A percentile compares a stretch with the other conserved stretches of the same genome.
Evolutionary conservation across 2,888 invertebrate genomes (phyloP).

Genomic region (Harpalus rubripes): DNA sequence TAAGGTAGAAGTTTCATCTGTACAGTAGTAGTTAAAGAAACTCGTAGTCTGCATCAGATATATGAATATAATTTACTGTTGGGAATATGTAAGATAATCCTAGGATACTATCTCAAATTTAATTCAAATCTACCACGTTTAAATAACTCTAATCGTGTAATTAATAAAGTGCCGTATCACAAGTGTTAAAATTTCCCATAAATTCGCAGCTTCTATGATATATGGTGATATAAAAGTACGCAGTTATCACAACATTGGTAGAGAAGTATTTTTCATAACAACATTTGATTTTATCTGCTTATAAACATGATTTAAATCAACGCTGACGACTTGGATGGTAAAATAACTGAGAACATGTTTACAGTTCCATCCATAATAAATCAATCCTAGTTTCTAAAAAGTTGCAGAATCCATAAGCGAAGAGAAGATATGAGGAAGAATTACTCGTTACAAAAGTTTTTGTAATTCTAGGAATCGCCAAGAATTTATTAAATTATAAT

Average conservation of each 20-base stretch:
- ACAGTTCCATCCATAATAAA: slow-evolving; percentile 33
- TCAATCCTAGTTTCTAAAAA: slow-evolving; percentile 37
- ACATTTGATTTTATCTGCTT: slow-evolving; percentile 13
- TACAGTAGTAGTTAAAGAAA: not conserved
- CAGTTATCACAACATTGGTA: slow-evolving; percentile 12
- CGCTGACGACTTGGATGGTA: slow-evolving; percentile 14
- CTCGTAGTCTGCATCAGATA: slow-evolving; percentile 19
- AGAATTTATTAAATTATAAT: not conserved
- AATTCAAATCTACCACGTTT: slow-evolving; percentile 11
- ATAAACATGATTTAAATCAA: slow-evolving; percentile 21
- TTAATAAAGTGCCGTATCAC: slow-evolving; percentile 3
- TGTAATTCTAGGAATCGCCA: not conserved
- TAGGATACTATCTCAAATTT: slow-evolving; percentile 16
- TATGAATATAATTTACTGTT: not conserved
- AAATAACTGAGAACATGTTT: slow-evolving; percentile 35
- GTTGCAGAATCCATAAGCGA: slow-evolving; percentile 23
- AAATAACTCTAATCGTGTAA: not conserved
- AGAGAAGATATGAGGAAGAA: not conserved
- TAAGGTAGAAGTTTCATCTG: no score
- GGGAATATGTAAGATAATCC: not conserved
- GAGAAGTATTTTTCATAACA: slow-evolving; percentile 11
- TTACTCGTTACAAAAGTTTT: not conserved
- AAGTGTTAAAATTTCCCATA: slow-evolving; percentile 1
- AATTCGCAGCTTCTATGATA: not conserved
- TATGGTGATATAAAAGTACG: not conserved